These are phyloP conservation scores for Cyprinus carpio DNA, from an alignment of 2,113 vertebrate genomes.

Conservation along the genomic window DNA sequence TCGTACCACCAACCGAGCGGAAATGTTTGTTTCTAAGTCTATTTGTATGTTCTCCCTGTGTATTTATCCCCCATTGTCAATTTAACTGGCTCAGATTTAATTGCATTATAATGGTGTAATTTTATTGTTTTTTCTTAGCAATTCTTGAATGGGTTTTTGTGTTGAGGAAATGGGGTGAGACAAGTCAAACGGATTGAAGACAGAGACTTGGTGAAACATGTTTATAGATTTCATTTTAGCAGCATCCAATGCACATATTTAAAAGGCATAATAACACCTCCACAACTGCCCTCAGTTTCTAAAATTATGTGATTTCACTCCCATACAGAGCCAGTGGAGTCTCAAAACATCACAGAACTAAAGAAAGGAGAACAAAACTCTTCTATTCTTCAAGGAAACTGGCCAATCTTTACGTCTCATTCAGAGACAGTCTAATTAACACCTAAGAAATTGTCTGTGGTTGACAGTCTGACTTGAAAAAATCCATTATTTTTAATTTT, in stretches of 20 bases:
- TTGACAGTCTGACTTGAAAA: neutral
- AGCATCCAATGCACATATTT: constrained; percentile 42
- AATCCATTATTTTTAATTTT: neutral
- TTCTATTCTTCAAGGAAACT: neutral
- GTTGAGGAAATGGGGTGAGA: constrained; percentile 11
- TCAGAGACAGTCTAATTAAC: neutral
- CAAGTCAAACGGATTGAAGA: constrained; percentile 29
- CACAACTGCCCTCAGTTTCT: constrained; percentile 33
- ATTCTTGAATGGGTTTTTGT: constrained; percentile 12
- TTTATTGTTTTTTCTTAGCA: constrained; percentile 37
- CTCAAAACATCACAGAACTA: constrained; percentile 36
- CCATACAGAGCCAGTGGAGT: constrained; percentile 51
- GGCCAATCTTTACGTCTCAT: neutral
- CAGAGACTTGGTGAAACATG: constrained; percentile 34
- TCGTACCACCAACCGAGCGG: neutral
- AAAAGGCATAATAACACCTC: neutral
- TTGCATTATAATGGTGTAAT: constrained; percentile 38
- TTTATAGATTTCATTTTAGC: constrained; percentile 49
- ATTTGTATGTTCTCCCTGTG: constrained; percentile 26
- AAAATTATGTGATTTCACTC: constrained; percentile 60
- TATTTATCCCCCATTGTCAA: constrained; percentile 25
- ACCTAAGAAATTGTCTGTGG: neutral
- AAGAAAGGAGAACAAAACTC: neutral
- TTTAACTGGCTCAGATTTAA: constrained; percentile 35
- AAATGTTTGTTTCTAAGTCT: constrained; percentile 12